A percentile compares a stretch with the other conserved stretches of the same genome.
Evolutionary conservation across 2,113 vertebrate genomes (phyloP).

Genomic region (Motacilla tschutschensis): DNA sequence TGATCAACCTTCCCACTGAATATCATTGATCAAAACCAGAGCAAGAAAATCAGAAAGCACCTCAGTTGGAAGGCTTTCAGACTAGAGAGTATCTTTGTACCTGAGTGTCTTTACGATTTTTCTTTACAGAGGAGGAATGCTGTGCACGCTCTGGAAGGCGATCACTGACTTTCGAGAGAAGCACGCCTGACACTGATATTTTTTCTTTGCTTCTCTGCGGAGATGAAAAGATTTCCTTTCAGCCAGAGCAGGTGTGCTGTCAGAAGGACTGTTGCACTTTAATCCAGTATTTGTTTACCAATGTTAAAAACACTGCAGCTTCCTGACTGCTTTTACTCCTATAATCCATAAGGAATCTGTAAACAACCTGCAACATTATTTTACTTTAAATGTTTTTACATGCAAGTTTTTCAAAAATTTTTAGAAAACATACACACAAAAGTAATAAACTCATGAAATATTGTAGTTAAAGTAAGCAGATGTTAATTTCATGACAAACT

Average conservation of each 20-base stretch:
- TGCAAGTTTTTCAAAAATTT: constrained; percentile 48
- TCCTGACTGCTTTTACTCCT: constrained; percentile 66
- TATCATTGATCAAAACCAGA: background rate
- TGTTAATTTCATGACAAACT: constrained; percentile 51
- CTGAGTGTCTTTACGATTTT: constrained; percentile 9
- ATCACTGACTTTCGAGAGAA: constrained; percentile 87
- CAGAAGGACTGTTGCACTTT: constrained; percentile 79
- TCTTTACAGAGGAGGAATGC: constrained; percentile 86
- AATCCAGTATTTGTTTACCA: constrained; percentile 87
- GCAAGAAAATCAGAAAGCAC: background rate
- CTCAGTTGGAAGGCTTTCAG: background rate
- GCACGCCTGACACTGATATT: constrained; percentile 68
- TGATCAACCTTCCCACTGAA: background rate
- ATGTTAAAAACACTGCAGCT: constrained; percentile 75
- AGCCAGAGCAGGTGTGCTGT: constrained; percentile 62
- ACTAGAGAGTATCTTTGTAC: background rate
- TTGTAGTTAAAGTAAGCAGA: constrained; percentile 30
- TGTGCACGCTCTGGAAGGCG: constrained; percentile 94
- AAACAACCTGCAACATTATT: constrained; percentile 58
- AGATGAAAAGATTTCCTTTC: constrained; percentile 39
- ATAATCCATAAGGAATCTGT: constrained; percentile 30
- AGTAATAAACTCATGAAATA: constrained; percentile 21
- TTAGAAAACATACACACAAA: background rate
- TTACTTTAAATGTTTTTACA: constrained; percentile 63
- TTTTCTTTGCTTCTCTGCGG: constrained; percentile 3